Base-by-base conservation (phyloP, 2,113 vertebrate genomes). In the Chamaetylas fuelleborni region DNA sequence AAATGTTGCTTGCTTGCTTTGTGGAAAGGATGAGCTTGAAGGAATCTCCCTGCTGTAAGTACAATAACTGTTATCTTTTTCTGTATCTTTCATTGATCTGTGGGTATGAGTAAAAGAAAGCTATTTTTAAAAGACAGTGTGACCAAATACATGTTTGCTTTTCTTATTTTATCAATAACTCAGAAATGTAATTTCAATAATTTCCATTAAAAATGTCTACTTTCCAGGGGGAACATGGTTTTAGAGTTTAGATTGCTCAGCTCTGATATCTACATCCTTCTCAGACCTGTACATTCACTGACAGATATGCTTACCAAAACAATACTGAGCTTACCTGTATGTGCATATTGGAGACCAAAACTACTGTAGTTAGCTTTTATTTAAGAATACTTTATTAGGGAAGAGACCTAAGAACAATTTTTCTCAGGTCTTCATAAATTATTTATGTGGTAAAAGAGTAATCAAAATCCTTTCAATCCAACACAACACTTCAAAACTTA, bases 101-200 rank as follows among this genome's bases (percentile, higher is more conserved):
- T 28, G 42, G 17, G 29, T 33, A 66, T 5, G 5, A 74, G 33
- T 72, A 79, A 66, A 86, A 77, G 28, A 76, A 78, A 87, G 22
- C 6, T 89, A 82, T 54, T 86, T 91, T 62, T 3, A 72, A 90
- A 73, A 86, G 61, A 43, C 19, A 54, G 13, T 26, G 6, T 73
- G 54, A 91, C 58, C n/a, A 83, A 94, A 92, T 69, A 77, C 29
- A 38, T n/a, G 24, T 31, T 92, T 81, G 12, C 7, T 92, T 82
- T 87, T 96, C 64, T 53, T 85, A 65, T 76, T 87, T 92, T 90
- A 25, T 69, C 88, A 86, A 50, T 88, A 96, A 81, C 16, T 74
- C 76, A 91, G 34, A 93, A 70, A 89, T 19, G 14, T 29, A 71
- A 92, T 90, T 92, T 45, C 33, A 42, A 66, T 91, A 28, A 83